A percentile compares a stretch with the other conserved stretches of the same genome.
Evolutionary conservation across 92 coral and sea anemone genomes (phyloP).

Genomic region (Zoanthus sansibaricus): DNA sequence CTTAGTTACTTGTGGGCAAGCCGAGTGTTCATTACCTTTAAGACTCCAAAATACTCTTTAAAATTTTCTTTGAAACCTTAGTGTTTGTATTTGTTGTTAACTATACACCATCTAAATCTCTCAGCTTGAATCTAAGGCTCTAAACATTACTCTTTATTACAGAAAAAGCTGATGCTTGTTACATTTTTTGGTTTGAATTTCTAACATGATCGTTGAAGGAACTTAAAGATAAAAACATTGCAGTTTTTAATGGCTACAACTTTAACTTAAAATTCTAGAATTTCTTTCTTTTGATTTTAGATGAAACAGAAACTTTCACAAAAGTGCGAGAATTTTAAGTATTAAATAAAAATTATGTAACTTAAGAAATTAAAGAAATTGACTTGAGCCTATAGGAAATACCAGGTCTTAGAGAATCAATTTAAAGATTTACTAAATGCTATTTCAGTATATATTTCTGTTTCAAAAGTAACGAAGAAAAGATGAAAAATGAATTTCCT

Average conservation of each 20-base stretch:
- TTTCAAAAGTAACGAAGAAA: conserved; percentile 20
- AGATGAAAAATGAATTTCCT: not conserved
- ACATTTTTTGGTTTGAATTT: not conserved
- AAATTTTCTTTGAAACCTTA: too few relatives aligned
- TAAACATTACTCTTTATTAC: not conserved
- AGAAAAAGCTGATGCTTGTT: not conserved
- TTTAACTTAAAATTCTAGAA: not conserved
- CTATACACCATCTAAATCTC: too few relatives aligned
- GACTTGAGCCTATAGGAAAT: not conserved
- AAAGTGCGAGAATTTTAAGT: not conserved
- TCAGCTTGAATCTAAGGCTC: too few relatives aligned
- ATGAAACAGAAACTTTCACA: not conserved
- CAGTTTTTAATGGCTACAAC: not conserved
- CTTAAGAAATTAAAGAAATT: too few relatives aligned
- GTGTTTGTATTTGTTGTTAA: too few relatives aligned
- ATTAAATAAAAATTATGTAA: too few relatives aligned
- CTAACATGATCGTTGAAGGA: not conserved
- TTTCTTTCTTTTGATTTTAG: not conserved
- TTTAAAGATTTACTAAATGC: conserved; percentile 5
- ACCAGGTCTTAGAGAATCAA: not conserved
- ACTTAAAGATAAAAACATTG: not conserved
- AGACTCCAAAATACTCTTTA: too few relatives aligned
- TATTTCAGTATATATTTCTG: not conserved
- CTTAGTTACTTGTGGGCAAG: too few relatives aligned
- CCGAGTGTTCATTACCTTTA: too few relatives aligned